Evolutionary conservation across 1,140 invertebrate species (phyloP), one percentile per base, ranked within the genome.

Genomic region (Lysiphlebus fabarum): DNA sequence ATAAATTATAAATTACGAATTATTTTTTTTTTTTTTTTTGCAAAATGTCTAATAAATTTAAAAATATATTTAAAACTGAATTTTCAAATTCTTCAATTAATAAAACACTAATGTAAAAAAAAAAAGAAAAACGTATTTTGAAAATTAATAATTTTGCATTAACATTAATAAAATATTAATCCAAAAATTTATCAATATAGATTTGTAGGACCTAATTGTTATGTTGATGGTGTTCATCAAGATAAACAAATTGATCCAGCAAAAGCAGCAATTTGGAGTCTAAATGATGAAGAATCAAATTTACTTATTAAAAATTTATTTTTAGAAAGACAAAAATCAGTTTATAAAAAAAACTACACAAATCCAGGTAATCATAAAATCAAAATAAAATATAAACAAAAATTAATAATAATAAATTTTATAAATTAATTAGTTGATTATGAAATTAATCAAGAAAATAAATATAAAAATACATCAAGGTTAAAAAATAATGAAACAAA

Each of bases 231-330:
- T 26, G 17, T 26, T 4, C 43, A 48, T 45, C 61, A 66, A 47
- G 61, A 66, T 14, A 60, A 62, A 57, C 61, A 68, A 50, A 67
- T 70, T 10, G 69, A 72, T 63, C 36, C 61, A 34, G 43, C 33
- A 1, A 42, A 57, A 26, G 65, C 67, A 8, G 61, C 63, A 4
- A 53, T 65, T 17, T 58, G 63, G 34, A 42, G 47, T 7, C 53
- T 59, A 7, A 50, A 60, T 1, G 65, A 67, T 14, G 61, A 65
- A 11, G 61, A 65, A 36, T 36, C 53, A 11, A 49, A 68, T 45
- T 38, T 38, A 36, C 51, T 71, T 10, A 49, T 72, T n/a, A 44
- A 64, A 51, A 68, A 70, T 49, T 61, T 66, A 34, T 59, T 61
- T 38, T 43, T 53, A 4, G 65, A 71, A 7, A 62, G 64, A 40